Percentiles rank a stretch among this genome's conserved stretches.
These are phyloP conservation scores for Drosophila mulleri DNA, from an alignment of 2,888 invertebrate species.

Conservation along the genomic window DNA sequence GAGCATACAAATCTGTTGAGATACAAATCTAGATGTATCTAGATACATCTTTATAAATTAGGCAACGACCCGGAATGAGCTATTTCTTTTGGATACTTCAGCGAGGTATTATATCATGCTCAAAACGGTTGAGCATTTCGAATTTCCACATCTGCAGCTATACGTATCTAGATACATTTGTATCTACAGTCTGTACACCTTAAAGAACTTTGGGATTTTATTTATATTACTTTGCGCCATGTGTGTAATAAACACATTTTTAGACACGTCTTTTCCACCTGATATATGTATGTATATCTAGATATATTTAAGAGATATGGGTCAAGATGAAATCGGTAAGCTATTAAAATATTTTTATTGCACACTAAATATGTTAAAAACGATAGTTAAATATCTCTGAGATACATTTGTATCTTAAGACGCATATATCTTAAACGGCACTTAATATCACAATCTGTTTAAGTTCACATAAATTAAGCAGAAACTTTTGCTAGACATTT, in stretches of 20 bases:
- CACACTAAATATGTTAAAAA: neutral
- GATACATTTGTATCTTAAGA: neutral
- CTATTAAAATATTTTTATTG: constrained; percentile 6
- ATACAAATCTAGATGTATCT: constrained; percentile 34
- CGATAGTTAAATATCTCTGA: neutral
- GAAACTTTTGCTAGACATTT: neutral
- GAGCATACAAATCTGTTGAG: constrained; percentile 34
- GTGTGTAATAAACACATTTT: neutral
- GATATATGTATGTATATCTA: neutral
- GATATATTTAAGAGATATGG: constrained; percentile 3
- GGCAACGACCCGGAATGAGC: neutral
- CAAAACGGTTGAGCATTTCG: neutral
- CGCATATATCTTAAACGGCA: neutral
- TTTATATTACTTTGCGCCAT: constrained; percentile 6
- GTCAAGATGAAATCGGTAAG: constrained; percentile 7
- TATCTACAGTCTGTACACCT: neutral
- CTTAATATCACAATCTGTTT: neutral
- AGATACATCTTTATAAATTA: constrained; percentile 14
- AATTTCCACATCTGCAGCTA: neutral
- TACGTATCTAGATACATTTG: neutral
- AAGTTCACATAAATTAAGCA: constrained; percentile 16
- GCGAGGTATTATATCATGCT: neutral
- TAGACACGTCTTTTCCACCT: neutral
- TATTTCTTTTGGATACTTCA: constrained; percentile 1
- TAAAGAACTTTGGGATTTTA: neutral